Percentiles rank a stretch among this genome's conserved stretches.
Conservation (phyloP, 1,140 invertebrate genomes). For the Drosophila insularis region DNA sequence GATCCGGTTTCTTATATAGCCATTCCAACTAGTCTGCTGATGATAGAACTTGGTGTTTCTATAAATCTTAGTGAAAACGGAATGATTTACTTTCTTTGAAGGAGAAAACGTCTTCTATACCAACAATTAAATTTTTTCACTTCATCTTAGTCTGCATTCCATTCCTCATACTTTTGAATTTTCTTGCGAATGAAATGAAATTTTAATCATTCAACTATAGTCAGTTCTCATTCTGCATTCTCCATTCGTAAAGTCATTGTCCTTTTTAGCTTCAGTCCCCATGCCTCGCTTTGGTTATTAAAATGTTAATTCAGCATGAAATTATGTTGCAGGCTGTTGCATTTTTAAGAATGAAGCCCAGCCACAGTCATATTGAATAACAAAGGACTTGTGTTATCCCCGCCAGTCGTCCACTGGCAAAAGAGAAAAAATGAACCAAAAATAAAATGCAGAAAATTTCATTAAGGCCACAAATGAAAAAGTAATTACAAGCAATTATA, state of each 20-base stretch:
- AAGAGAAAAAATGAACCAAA: background rate
- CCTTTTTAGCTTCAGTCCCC: background rate
- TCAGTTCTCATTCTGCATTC: slow-evolving; percentile 13
- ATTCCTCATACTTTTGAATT: background rate
- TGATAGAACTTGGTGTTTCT: too few species aligned
- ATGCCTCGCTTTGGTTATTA: slow-evolving; percentile 20
- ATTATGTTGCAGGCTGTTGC: slow-evolving; percentile 37
- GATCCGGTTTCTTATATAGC: too few species aligned
- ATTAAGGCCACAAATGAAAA: slow-evolving; percentile 59
- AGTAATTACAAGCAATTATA: slow-evolving; percentile 68
- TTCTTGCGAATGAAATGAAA: slow-evolving; percentile 42
- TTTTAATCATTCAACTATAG: slow-evolving; percentile 39
- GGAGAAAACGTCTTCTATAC: too few species aligned
- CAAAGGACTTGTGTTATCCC: background rate
- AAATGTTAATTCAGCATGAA: slow-evolving; percentile 58
- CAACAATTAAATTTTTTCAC: background rate
- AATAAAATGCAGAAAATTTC: slow-evolving; percentile 24
- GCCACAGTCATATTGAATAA: slow-evolving; percentile 7
- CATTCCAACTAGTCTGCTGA: too few species aligned
- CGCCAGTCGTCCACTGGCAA: background rate
- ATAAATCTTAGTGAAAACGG: too few species aligned
- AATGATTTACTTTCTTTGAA: too few species aligned
- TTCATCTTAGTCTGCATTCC: background rate
- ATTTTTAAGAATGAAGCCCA: slow-evolving; percentile 27
- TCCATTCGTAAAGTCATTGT: slow-evolving; percentile 2